Evolutionary conservation across 2,888 invertebrate genomes (phyloP), one percentile per base, ranked within the genome.

Genomic region (Abrostola triplasia): DNA sequence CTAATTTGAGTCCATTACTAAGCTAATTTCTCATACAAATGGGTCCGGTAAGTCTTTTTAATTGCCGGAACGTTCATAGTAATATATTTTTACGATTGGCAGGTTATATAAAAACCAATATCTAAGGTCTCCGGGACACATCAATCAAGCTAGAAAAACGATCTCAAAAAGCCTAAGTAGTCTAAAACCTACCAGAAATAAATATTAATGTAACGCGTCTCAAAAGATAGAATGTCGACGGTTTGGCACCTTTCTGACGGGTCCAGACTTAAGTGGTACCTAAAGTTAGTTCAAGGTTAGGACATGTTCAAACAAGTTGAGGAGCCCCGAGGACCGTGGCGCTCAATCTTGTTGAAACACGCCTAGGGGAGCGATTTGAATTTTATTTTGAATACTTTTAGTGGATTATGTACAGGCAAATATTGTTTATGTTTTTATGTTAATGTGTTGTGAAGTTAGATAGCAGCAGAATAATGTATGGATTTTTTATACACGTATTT

Each of bases 141-240:
- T 67, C 49, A 58, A 58, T 68, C 13, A 13, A 68, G 11, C 38
- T 55, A 58, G 44, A 61, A 55, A 49, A 38, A 6, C 49, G 35
- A 50, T 40, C 12, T 35, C 8, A 67, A 59, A 67, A 44, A 47
- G 36, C 11, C 12, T 13, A 41, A 41, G 12, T 40, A 55, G 52
- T 60, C 61, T 62, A 69, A 71, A 72, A 76, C 71, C 73, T 68
- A 56, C 67, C 56, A 63, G 63, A 75, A 81, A 82, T 84, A 83
- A 81, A 82, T 84, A 83, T 83, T 77, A 82, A 84, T 83, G 83
- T 76, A 57, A 50, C 37, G 60, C 60, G 77, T 69, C 63, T 69
- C 61, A 64, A 65, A 64, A 60, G 67, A 61, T 56, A 76, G 77
- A 40, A 40, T 57, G 58, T 65, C 60, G 68, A 41, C 58, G 62